phyloP scores from a whole-genome alignment of 2,888 invertebrate genomes.

The Cataglyphis rosenhaueri region DNA sequence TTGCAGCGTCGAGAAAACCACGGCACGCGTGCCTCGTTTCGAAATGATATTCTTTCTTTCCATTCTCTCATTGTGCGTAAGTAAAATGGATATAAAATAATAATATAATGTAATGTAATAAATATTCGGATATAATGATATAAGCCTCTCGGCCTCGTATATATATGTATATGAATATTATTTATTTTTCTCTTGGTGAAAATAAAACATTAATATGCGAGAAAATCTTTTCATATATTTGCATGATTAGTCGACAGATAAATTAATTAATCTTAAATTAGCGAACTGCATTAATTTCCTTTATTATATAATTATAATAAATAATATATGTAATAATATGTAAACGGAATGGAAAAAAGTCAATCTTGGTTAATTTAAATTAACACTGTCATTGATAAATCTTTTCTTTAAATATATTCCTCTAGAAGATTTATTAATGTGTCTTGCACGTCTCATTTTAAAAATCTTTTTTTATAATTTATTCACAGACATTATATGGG shows the following conservation, averaged over 20 bases:
- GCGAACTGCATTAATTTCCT: neutral
- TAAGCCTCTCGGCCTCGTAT: neutral
- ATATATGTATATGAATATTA: neutral
- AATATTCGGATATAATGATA: neutral
- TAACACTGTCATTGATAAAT: neutral
- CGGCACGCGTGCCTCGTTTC: slow-evolving; percentile 7
- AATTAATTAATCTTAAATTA: slow-evolving; percentile 13
- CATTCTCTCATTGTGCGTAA: neutral
- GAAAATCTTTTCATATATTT: neutral
- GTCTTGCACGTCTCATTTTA: neutral
- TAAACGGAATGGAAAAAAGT: neutral
- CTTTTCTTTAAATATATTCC: neutral
- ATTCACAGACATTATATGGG: neutral
- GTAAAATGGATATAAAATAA: neutral
- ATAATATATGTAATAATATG: neutral
- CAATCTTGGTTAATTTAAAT: neutral
- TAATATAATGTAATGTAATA: neutral
- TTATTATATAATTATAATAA: neutral
- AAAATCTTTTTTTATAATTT: neutral
- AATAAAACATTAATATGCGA: neutral
- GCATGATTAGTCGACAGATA: neutral
- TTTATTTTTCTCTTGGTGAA: neutral
- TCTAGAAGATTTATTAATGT: neutral
- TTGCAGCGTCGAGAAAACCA: slow-evolving; percentile 29
- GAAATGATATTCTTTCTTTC: neutral